Conservation (phyloP, 2,888 invertebrate species). For the Xylota segnis region DNA sequence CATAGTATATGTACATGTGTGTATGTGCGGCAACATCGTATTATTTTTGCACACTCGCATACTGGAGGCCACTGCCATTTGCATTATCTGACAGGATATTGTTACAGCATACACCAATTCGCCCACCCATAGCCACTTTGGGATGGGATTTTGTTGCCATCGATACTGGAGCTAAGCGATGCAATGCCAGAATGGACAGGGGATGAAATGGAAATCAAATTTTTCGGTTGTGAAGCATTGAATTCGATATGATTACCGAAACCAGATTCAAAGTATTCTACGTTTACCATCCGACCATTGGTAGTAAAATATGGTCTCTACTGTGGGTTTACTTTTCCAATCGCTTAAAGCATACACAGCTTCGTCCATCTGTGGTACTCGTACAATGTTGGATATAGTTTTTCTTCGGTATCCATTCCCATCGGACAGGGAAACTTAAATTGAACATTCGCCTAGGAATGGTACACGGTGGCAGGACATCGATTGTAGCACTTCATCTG, state of each 20-base stretch:
- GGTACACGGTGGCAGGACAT: slow-evolving; percentile 45
- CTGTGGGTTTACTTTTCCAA: slow-evolving; percentile 50
- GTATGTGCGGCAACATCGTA: neutral
- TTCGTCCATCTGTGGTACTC: slow-evolving; percentile 20
- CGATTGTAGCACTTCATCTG: slow-evolving; percentile 70
- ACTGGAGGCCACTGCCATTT: slow-evolving; percentile 55
- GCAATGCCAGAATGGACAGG: slow-evolving; percentile 14
- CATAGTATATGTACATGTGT: no score
- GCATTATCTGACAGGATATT: slow-evolving; percentile 74
- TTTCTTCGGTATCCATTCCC: slow-evolving; percentile 8
- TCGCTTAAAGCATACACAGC: slow-evolving; percentile 47
- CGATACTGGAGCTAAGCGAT: no score
- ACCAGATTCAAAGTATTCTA: slow-evolving; percentile 53
- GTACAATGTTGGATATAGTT: slow-evolving; percentile 10
- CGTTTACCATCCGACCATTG: neutral
- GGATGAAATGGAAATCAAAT: slow-evolving; percentile 71
- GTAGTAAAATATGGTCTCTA: slow-evolving; percentile 1
- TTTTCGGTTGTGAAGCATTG: slow-evolving; percentile 63
- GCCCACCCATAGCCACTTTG: slow-evolving; percentile 4
- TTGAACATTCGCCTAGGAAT: slow-evolving; percentile 39
- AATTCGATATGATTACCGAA: slow-evolving; percentile 74
- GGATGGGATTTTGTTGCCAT: slow-evolving; percentile 40
- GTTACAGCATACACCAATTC: slow-evolving; percentile 43
- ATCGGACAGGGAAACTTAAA: slow-evolving; percentile 14
- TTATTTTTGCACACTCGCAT: slow-evolving; percentile 70